Evolutionary conservation across 2,888 invertebrate genomes (phyloP).

Genomic region (Lypha dubia): DNA sequence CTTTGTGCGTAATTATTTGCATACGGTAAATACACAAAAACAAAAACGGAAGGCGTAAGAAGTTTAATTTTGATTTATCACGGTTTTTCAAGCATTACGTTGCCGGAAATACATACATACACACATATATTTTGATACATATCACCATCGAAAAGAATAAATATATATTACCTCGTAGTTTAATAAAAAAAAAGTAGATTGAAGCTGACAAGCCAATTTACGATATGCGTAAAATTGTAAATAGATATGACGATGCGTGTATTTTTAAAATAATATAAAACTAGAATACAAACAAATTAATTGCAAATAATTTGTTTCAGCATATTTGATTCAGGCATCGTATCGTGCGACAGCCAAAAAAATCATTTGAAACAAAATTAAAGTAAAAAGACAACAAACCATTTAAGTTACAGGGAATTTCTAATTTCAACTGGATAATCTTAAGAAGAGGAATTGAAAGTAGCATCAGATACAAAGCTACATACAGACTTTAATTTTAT

Average conservation of each 20-base stretch:
- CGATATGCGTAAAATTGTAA: too few species aligned
- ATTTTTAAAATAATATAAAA: too few species aligned
- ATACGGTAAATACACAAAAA: conserved; percentile 38
- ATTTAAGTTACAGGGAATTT: too few species aligned
- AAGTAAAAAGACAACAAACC: too few species aligned
- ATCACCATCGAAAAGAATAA: conserved; percentile 2
- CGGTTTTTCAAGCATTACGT: conserved; percentile 19
- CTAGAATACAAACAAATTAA: background rate
- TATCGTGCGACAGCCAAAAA: background rate
- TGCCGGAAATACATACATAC: conserved; percentile 16
- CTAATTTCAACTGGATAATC: too few species aligned
- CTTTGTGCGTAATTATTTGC: background rate
- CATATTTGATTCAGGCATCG: background rate
- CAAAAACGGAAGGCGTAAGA: conserved; percentile 58
- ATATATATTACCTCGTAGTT: background rate
- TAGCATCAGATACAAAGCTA: too few species aligned
- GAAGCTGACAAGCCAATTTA: background rate
- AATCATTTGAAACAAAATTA: too few species aligned
- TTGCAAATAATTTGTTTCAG: background rate
- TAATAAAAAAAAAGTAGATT: too few species aligned
- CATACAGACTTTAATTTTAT: too few species aligned
- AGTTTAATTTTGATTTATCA: conserved; percentile 65
- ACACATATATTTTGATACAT: conserved; percentile 12
- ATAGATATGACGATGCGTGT: too few species aligned
- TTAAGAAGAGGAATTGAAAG: too few species aligned